Conservation (phyloP, 2,888 invertebrate genomes). For the Formica aserva region DNA sequence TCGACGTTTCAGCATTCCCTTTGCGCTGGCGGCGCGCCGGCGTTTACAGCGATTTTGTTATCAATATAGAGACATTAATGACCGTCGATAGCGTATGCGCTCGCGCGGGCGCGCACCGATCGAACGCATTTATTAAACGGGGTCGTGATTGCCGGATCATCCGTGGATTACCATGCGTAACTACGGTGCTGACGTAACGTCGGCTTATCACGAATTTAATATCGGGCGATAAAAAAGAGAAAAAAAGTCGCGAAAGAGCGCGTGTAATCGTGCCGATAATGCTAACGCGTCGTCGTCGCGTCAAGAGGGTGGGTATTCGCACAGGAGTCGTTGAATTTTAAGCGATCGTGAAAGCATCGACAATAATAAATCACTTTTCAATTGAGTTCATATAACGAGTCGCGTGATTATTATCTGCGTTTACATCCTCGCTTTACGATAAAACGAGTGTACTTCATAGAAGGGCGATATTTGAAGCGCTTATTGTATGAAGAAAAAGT, state of each 20-base stretch:
- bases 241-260: neutral
- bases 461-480: constrained; percentile 22
- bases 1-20: constrained; percentile 55
- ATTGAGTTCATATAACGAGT: constrained; percentile 32
- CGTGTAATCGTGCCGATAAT: neutral
- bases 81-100: constrained; percentile 35
- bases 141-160: constrained; percentile 51
- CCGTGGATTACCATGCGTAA: constrained; percentile 47
- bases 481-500: constrained; percentile 27
- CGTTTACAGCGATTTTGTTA: constrained; percentile 52
- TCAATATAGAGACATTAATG: constrained; percentile 52
- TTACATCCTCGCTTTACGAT: constrained; percentile 31
- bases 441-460: constrained; percentile 34
- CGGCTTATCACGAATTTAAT: constrained; percentile 47
- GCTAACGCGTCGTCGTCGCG: neutral
- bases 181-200: constrained; percentile 35
- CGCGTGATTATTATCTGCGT: constrained; percentile 38
- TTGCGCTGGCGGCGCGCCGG: constrained; percentile 44
- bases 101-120: constrained; percentile 36
- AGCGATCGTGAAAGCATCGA: constrained; percentile 11
- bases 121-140: constrained; percentile 46
- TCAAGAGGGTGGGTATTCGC: neutral
- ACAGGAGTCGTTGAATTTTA: constrained; percentile 47
- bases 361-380: constrained; percentile 55
- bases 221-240: constrained; percentile 9